Base-by-base conservation (phyloP, 2,888 invertebrate species). In the Leptopilina syphax region DNA sequence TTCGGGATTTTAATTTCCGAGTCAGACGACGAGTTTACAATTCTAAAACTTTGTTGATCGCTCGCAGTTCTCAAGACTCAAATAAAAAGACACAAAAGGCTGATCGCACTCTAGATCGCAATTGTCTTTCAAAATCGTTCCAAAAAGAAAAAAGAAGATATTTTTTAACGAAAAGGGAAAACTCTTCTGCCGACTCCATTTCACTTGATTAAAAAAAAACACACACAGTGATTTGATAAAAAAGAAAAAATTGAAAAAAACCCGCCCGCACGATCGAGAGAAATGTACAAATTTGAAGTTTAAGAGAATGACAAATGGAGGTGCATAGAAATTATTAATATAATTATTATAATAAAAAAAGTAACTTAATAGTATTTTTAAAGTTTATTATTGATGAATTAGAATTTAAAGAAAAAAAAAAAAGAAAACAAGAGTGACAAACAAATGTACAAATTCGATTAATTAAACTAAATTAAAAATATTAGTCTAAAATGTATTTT, bases 361-460 rank as follows among this genome's bases (percentile, higher is more conserved):
- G 34, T 90, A 88, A 91, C 88, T 89, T 90, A 89, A 89, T 87
- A 24, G 63, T 76, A 79, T 80, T 90, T 44, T 90, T 89, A 90
- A 90, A 88, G 90, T 89, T 91, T 91, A 90, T 91, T 91, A 91
- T 90, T 89, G 79, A 80, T 65, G n/a, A 60, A 60, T 50, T 50
- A 50, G 50, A 50, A 47, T 47, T 47, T 47, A 57, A 57, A 60
- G 73, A 73, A 73, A 63, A 77, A 60, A 79, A 78, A 68, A 76
- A 82, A 65, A 67, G 80, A 84, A 88, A 87, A 18, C 18, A 18
- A 18, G 18, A 18, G 18, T 18, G 18, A 18, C 18, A 85, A 87
- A 88, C 87, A 87, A 91, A 91, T 91, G 91, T 91, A 91, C 91
- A 91, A 91, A 90, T 87, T 89, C 88, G 87, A 88, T 86, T 90